These are phyloP conservation scores for Regulus satrapa DNA, from an alignment of 2,113 vertebrate species.

Conservation along the genomic window DNA sequence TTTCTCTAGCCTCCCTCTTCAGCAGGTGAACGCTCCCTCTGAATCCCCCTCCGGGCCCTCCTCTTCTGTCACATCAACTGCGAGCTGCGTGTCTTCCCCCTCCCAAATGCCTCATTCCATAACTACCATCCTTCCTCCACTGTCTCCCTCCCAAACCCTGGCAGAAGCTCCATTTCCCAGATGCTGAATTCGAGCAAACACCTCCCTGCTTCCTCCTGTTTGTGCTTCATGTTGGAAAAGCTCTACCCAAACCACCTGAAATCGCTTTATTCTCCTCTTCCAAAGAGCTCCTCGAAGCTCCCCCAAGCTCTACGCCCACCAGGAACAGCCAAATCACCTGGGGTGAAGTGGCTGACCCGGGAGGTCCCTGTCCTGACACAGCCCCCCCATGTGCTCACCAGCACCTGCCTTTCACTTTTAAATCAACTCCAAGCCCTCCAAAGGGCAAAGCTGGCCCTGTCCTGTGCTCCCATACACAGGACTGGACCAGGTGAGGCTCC, in stretches of 20 bases:
- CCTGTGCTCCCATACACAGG: background rate
- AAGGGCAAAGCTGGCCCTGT: rapidly evolving
- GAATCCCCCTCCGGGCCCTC: background rate
- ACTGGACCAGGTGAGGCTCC: background rate
- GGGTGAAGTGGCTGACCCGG: background rate
- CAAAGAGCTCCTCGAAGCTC: background rate
- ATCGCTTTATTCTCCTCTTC: background rate
- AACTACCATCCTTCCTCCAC: background rate
- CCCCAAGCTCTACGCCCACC: background rate
- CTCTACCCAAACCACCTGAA: background rate
- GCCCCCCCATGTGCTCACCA: rapidly evolving
- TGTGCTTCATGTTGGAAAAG: background rate
- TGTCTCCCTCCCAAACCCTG: background rate
- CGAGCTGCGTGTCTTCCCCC: background rate
- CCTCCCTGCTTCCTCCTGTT: background rate
- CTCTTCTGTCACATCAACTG: background rate
- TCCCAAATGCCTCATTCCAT: background rate
- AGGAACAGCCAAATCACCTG: rapidly evolving
- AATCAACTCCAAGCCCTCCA: background rate
- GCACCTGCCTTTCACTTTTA: background rate
- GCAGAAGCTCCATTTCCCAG: background rate
- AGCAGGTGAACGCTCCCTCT: background rate
- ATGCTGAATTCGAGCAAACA: background rate
- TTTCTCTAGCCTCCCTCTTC: background rate
- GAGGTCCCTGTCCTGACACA: rapidly evolving